phyloP scores from a whole-genome alignment of 1,140 invertebrate species.

The Danaus plexippus region DNA sequence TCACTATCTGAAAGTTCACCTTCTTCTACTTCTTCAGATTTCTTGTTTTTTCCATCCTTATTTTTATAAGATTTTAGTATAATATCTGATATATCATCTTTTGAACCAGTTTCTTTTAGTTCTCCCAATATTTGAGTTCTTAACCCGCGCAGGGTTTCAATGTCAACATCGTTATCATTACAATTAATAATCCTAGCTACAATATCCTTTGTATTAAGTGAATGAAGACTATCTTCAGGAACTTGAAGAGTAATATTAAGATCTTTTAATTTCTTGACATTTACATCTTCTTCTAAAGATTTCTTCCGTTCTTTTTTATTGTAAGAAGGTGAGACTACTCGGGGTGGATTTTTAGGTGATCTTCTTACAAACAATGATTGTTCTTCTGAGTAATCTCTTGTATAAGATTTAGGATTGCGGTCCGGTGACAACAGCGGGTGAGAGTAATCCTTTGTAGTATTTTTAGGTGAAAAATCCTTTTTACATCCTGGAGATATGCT shows the following conservation, averaged over 20 bases:
- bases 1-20: conserved; percentile 67
- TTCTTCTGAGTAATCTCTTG: conserved; percentile 17
- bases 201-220: conserved; percentile 59
- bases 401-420: conserved; percentile 24
- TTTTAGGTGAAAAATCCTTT: conserved; percentile 15
- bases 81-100: conserved; percentile 58
- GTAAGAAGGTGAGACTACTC: conserved; percentile 30
- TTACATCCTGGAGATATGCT: conserved; percentile 7
- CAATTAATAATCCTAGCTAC: conserved; percentile 59
- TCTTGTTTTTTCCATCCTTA: conserved; percentile 29
- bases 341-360: conserved; percentile 39
- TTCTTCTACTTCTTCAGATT: conserved; percentile 57
- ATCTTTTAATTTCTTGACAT: conserved; percentile 30
- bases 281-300: conserved; percentile 27
- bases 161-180: conserved; percentile 57
- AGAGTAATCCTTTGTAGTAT: conserved; percentile 47
- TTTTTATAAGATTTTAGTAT: conserved; percentile 58
- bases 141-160: conserved; percentile 51
- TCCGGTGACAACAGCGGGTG: conserved; percentile 54
- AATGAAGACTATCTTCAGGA: conserved; percentile 53
- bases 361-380: conserved; percentile 43
- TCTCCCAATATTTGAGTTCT: conserved; percentile 54
- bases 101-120: conserved; percentile 55
- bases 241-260: conserved; percentile 62
- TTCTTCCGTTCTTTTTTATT: conserved; percentile 49